A percentile compares a stretch with the other conserved stretches of the same genome.
phyloP scores from a whole-genome alignment of 2,888 invertebrate genomes.

The Stegana nigrithorax region DNA sequence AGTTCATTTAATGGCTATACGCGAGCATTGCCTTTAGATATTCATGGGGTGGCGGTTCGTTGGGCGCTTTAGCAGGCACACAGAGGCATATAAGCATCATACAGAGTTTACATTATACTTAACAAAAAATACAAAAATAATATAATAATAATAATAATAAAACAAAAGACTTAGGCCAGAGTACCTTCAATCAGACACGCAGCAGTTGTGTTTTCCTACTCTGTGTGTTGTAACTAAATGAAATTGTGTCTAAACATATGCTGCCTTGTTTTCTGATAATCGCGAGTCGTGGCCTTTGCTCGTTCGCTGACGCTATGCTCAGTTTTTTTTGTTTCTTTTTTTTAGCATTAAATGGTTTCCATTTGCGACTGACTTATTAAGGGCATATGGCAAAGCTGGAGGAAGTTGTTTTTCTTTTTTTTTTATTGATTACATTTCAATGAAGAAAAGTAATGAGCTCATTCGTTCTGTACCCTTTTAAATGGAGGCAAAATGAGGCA shows the following conservation, averaged over 20 bases:
- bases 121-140: not conserved
- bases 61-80: slow-evolving; percentile 13
- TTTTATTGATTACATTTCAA: slow-evolving; percentile 39
- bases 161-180: slow-evolving; percentile 38
- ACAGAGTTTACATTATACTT: too few relatives aligned
- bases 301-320: slow-evolving; percentile 1
- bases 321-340: slow-evolving; percentile 13
- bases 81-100: too few relatives aligned
- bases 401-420: not conserved
- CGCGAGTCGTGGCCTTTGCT: slow-evolving; percentile 19
- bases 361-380: slow-evolving; percentile 46
- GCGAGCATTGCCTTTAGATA: too few relatives aligned
- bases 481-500: too few relatives aligned
- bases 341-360: slow-evolving; percentile 43
- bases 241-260: slow-evolving; percentile 23
- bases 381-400: not conserved
- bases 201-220: slow-evolving; percentile 42
- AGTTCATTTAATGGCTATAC: slow-evolving; percentile 12
- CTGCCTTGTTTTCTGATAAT: too few relatives aligned
- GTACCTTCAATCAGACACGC: slow-evolving; percentile 56
- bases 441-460: not conserved
- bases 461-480: too few relatives aligned
- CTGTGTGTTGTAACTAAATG: slow-evolving; percentile 22
- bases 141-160: not conserved
- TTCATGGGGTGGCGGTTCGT: too few relatives aligned